phyloP scores from a whole-genome alignment of 64 coral and sea anemone species.

The Acropora tenuis region DNA sequence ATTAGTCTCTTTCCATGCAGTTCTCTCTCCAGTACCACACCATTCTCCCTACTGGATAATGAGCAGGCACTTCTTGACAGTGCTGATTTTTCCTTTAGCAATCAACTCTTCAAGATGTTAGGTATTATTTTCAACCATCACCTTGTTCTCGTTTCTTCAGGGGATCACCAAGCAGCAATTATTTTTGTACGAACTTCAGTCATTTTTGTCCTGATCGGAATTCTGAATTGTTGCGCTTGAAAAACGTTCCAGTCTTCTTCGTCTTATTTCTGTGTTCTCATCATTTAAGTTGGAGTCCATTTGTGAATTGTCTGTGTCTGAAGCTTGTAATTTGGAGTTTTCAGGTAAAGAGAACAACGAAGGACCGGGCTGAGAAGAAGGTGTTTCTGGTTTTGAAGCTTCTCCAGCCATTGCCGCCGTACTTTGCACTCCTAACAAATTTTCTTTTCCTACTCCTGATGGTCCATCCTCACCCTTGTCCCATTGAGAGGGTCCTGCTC shows the following conservation, averaged over 20 bases:
- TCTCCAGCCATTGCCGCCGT: background rate
- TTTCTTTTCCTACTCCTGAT: background rate
- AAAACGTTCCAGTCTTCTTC: conserved; percentile 64
- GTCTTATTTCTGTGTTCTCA: conserved; percentile 74
- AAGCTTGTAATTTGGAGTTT: background rate
- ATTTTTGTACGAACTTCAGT: background rate
- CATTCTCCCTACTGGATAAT: too few relatives aligned
- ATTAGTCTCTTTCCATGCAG: too few relatives aligned
- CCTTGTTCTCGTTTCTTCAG: background rate
- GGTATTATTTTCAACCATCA: too few relatives aligned
- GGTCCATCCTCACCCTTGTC: background rate
- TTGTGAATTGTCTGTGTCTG: conserved; percentile 29
- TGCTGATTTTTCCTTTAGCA: too few relatives aligned
- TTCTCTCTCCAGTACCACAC: too few relatives aligned
- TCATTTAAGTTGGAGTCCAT: conserved; percentile 8
- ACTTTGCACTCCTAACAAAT: background rate
- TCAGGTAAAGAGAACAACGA: background rate
- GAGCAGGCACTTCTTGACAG: too few relatives aligned
- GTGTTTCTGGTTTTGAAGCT: background rate
- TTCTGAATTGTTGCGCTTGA: background rate
- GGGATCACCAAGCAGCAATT: background rate
- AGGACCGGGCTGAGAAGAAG: background rate
- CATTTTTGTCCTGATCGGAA: conserved; percentile 1
- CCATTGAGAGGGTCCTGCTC: background rate
- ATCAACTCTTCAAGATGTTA: too few relatives aligned